Evolutionary conservation across 2,113 vertebrate genomes (phyloP), one percentile per base, ranked within the genome.

Genomic region (Tympanuchus pallidicinctus): DNA sequence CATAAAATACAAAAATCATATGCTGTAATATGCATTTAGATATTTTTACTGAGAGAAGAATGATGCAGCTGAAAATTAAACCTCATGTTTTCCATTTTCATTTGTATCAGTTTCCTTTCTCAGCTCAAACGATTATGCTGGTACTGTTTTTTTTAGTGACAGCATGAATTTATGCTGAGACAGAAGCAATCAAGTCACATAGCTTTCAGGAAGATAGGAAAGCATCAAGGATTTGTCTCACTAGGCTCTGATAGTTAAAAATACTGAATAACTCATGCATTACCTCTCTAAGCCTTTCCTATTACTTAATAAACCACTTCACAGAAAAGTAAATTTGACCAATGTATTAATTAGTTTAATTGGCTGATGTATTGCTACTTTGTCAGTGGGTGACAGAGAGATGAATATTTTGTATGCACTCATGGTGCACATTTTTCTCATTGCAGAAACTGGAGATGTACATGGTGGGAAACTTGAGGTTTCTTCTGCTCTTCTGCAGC

Each of bases 401-500:
- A 77, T 70, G 71, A 52, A 11, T 86, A 11, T 81, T 94, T 88
- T 22, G 30, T 57, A 78, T 57, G n/a, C 40, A 28, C 25, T 94
- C 13, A 34, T 13, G 22, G 6, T 34, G 74, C 61, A 32, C 27
- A 11, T 18, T 32, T 57, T 57, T 86, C 34, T 40, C 3, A 0
- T 19, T 83, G 42, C 19, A 69, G 43, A 78, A 78, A 61, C 42
- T 4, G 64, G 50, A 80, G 78, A 82, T 77, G 25, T 36, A 14
- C 57, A 38, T 43, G 27, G n/a, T 85, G 25, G 11, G 38, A 87
- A 72, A 83, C 50, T 59, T 65, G 47, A 94, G 24, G 38, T 75
- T 87, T 92, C 52, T 80, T 86, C 43, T 91, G 63, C 36, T 10
- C 28, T 89, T 82, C 56, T 92, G 75, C 67, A 87, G 60, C 69